phyloP scores from a whole-genome alignment of 2,797 vertebrate genomes.

The Rhinogobio ventralis region DNA sequence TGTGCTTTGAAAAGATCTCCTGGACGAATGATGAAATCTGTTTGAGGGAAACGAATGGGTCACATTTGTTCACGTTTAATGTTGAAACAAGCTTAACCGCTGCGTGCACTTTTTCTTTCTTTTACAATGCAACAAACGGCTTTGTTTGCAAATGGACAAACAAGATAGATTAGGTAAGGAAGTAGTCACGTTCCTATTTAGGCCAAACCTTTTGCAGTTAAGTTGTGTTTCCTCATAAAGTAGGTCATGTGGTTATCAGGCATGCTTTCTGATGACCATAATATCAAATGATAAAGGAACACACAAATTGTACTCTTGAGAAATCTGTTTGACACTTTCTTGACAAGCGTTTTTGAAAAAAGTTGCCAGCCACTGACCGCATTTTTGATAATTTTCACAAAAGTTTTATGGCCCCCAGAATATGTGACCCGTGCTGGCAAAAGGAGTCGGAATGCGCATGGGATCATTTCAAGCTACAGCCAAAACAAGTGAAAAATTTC shows the following conservation, averaged over 20 bases:
- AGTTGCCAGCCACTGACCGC: no score
- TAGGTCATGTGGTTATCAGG: not conserved
- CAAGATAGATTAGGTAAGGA: not conserved
- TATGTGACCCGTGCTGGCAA: no score
- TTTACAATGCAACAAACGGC: not conserved
- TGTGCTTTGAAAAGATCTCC: slow-evolving; percentile 37
- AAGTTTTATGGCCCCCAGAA: no score
- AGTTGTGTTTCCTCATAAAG: not conserved
- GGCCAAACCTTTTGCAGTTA: not conserved
- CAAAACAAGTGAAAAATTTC: no score
- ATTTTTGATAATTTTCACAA: no score
- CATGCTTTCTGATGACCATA: not conserved
- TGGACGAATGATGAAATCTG: not conserved
- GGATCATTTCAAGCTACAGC: no score
- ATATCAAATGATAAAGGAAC: not conserved
- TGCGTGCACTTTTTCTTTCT: slow-evolving; percentile 7
- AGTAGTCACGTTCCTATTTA: slow-evolving; percentile 8
- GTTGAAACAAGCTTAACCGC: slow-evolving; percentile 8
- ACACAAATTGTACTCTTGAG: not conserved
- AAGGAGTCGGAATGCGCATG: no score
- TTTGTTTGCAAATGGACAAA: slow-evolving; percentile 11
- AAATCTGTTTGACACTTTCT: no score
- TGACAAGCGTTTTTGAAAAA: no score
- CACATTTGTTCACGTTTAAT: not conserved
- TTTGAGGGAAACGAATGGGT: not conserved